Base-by-base conservation (phyloP, 37 sponge, comb jelly and placozoan species). In the Eunapius fragilis region DNA sequence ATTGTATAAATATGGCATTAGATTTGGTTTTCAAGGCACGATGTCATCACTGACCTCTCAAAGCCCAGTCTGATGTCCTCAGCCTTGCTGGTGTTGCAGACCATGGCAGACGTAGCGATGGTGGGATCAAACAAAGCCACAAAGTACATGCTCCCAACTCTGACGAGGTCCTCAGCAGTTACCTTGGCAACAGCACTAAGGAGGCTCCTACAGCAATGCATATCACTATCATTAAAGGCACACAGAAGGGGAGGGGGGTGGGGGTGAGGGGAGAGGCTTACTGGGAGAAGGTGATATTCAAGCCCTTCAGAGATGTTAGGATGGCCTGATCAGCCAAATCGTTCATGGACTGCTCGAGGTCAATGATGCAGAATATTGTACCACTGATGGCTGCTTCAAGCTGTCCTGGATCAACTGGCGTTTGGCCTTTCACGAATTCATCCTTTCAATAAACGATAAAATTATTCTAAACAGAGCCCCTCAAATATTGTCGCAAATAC, bases 11-110 rank as follows among this genome's bases (percentile, higher is more conserved):
- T 45, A 45, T 11, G 9, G 7, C 47, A 45, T 45, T 45, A 45
- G 9, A 45, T 45, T 4, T 45, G 9, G 47, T 11, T 11, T 11
- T 45, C 7, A 11, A 70, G 71, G n/a, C n/a, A 70, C 5, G 5
- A 28, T 13, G 13, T 0, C 73, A 33, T 33, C 13, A 2, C 95
- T 95, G 72, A 90, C 96, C 31, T 47, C 49, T 83, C 76, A 70
- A 97, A 83, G 10, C 90, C 84, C 3, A 67, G 74, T 79, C 50
- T 84, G 49, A 97, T 82, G 36, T 95, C 93, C 34, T 83, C 68
- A 0, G 90, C 91, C 67, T 97, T 97, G 31, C 82, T 84, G 50
- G 95, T 88, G 70, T 90, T 97, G 68, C 96, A 95, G 70, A 93
- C 90, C 35, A 97, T 84, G n/a, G 89, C 93, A 69, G 93, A 93